Evolutionary conservation across 2,797 vertebrate species (phyloP).

Genomic region (Lophius americanus): DNA sequence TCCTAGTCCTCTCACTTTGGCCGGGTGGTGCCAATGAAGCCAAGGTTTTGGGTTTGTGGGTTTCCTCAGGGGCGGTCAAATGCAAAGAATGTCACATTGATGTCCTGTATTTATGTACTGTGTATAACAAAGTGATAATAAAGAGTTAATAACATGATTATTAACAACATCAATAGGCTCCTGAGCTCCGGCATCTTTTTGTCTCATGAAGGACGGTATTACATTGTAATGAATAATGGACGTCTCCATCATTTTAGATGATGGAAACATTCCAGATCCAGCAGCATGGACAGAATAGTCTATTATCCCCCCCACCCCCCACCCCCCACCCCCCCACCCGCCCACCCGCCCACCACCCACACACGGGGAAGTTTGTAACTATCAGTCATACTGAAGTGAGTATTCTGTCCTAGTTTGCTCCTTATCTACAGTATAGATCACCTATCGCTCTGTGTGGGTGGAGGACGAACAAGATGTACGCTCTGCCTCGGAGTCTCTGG

Average conservation of each 20-base stretch:
- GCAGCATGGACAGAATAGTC: constrained; percentile 21
- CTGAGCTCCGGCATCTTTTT: neutral
- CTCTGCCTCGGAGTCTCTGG: constrained; percentile 34
- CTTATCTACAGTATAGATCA: constrained; percentile 50
- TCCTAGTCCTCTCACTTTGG: no score
- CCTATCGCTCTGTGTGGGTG: constrained; percentile 57
- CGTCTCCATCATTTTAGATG: constrained; percentile 5
- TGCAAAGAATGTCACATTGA: no score
- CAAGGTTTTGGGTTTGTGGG: no score
- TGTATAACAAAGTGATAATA: no score
- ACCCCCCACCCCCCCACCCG: constrained; percentile 6
- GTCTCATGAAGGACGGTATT: constrained; percentile 27
- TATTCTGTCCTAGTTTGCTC: constrained; percentile 28
- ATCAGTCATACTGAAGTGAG: constrained; percentile 29
- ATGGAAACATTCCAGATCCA: no score
- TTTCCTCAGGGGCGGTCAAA: no score
- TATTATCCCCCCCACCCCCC: constrained; percentile 2
- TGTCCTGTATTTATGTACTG: no score
- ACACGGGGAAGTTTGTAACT: constrained; percentile 11
- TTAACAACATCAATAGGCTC: no score
- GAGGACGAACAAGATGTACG: constrained; percentile 34
- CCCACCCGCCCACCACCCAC: constrained; percentile 10
- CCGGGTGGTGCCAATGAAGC: no score
- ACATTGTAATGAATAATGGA: constrained; percentile 9
- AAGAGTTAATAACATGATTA: no score